phyloP scores from a whole-genome alignment of 2,113 vertebrate genomes.

The Alouatta palliata region DNA sequence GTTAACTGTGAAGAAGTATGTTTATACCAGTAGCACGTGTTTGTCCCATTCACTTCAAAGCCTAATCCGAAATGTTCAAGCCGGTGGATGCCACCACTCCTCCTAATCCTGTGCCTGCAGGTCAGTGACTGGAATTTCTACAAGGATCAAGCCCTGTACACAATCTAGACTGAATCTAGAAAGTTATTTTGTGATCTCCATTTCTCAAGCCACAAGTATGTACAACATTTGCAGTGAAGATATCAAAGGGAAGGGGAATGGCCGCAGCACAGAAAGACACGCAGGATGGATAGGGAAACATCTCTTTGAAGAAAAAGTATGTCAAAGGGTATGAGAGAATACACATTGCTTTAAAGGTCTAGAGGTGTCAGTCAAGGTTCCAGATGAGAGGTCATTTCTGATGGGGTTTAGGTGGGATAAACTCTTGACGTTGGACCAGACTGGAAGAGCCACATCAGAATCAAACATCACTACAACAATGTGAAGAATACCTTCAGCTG shows the following conservation, averaged over 20 bases:
- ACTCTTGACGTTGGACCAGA: neutral
- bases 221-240: constrained; percentile 63
- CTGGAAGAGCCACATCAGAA: neutral
- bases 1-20: neutral
- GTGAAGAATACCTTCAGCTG: neutral
- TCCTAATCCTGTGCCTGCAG: neutral
- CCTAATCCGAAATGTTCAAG: neutral
- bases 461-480: neutral
- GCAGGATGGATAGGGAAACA: neutral
- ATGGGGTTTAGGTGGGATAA: neutral
- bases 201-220: constrained; percentile 72
- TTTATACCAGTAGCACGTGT: neutral
- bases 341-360: neutral
- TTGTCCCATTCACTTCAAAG: neutral
- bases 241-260: constrained; percentile 46
- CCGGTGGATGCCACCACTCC: fast-evolving
- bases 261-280: neutral
- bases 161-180: neutral
- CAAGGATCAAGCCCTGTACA: neutral
- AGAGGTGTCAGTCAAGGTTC: neutral
- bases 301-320: constrained; percentile 8
- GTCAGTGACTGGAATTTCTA: neutral
- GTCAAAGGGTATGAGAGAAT: neutral
- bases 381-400: neutral
- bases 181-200: constrained; percentile 34